Base-by-base conservation (phyloP, 2,797 vertebrate species). In the Lemur catta region DNA sequence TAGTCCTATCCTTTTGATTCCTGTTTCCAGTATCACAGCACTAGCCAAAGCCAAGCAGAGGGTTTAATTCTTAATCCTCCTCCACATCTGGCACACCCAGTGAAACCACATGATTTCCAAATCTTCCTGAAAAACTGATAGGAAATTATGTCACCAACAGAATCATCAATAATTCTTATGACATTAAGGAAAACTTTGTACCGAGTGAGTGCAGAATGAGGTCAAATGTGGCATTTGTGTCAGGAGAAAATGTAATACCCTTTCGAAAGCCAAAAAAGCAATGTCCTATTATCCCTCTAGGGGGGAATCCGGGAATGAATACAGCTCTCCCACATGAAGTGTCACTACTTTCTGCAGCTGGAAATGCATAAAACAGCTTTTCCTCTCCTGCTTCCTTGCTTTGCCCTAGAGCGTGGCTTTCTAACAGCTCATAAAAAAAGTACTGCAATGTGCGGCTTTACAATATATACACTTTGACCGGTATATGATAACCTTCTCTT, bases 351-450 rank as follows among this genome's bases (percentile, higher is more conserved):
- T 97, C 59, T 55, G 74, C 84, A 95, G 94, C 95, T 96, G 61
- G 41, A 91, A 91, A 94, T 74, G 38, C 72, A 80, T 80, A 92
- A 95, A 97, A 71, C 30, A 71, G 79, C 22, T 50, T 84, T 96
- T 92, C 65, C 75, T 75, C 93, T 63, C 57, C 79, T 30, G 55
- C 46, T 33, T 93, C 79, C 82, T 72, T 59, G 33, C 59, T 92
- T 61, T 94, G 96, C 96, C 95, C 78, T 85, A 84, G 82, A 96
- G 84, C 91, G 12, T 50, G 86, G 55, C 71, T 94, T 98, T 96
- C 87, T 75, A 79, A 94, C 33, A 91, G 81, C 74, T 89, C 87
- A 80, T 75, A 57, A 89, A 84, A 57, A 87, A 69, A 69, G 38
- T 17, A 72, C 0, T 13, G 55, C 20, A 33, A 2, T 18, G 12